Base-by-base conservation (phyloP, 92 coral and sea anemone species). In the Nematostella vectensis region DNA sequence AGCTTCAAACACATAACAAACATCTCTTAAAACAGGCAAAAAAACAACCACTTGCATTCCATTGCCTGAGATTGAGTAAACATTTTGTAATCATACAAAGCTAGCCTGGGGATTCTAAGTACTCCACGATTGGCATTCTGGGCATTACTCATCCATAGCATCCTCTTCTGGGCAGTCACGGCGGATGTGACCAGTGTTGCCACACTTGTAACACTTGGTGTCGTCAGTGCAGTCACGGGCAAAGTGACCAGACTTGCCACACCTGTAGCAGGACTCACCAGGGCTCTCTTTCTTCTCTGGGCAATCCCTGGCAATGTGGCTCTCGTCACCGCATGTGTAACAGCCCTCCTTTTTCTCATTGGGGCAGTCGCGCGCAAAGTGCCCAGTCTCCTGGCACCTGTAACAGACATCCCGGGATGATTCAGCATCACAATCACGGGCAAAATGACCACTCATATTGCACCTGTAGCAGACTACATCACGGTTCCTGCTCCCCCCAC, bases 301-400 rank as follows among this genome's bases (percentile, higher is more conserved):
- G 57, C 88, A 81, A 19, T 81, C 88, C 10, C 77, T 60, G 3
- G 82, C 78, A 70, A 74, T 44, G 40, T 81, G 88, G 61, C 88
- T 82, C 17, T 39, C 42, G 39, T 75, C 62, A 0, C 82, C 78
- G 58, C 88, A 81, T 25, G 62, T 69, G 62, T 75, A 81, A 29
- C 88, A 81, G 40, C 6, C 40, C 13, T 62, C 29, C 31, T 26
- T 26, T 33, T 48, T 12, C 11, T 12, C 24, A 45, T 77, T 76
- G 1, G 68, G 39, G 69, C 99, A 93, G 29, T 93, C 88, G 1
- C 96, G 85, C 23, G 88, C 88, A 43, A 82, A 61, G 63, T 93
- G 99, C n/a, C 96, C 99, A 0, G 31, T 26, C 47, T 81, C 69
- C 15, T 85, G 82, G 65, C 99, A 93, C 30, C 51, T 59, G 68